Evolutionary conservation across 2,888 invertebrate species (phyloP).

Genomic region (Cordilura impudica): DNA sequence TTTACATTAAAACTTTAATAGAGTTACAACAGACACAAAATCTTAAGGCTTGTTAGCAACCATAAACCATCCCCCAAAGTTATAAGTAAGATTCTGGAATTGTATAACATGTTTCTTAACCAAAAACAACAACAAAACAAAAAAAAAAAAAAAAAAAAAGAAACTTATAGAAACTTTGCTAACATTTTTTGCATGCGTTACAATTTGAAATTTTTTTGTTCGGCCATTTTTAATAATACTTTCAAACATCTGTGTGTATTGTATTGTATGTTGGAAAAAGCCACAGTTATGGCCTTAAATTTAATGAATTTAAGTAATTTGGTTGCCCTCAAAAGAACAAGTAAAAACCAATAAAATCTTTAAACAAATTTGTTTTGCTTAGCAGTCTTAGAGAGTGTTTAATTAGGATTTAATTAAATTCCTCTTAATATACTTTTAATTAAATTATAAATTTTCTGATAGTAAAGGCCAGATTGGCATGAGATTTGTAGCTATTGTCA

Average conservation of each 20-base stretch:
- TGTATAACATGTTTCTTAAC: neutral
- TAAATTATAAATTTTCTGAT: neutral
- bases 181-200: slow-evolving; percentile 45
- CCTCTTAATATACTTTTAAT: neutral
- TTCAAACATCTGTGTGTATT: slow-evolving; percentile 43
- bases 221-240: slow-evolving; percentile 41
- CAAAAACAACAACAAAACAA: neutral
- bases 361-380: neutral
- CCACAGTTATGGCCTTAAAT: slow-evolving; percentile 29
- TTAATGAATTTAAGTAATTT: slow-evolving; percentile 25
- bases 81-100: neutral
- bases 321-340: neutral
- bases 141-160: neutral
- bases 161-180: slow-evolving; percentile 18
- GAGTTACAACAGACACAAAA: slow-evolving; percentile 32
- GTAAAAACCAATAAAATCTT: neutral
- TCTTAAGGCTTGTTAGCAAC: slow-evolving; percentile 1
- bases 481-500: too few relatives aligned
- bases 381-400: neutral
- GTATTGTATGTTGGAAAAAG: neutral
- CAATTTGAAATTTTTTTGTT: slow-evolving; percentile 13
- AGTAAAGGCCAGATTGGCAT: too few relatives aligned
- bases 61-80: neutral
- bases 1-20: slow-evolving; percentile 48
- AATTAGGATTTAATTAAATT: slow-evolving; percentile 27